Conservation (phyloP, 2,797 vertebrate species). For the Takifugu rubripes region DNA sequence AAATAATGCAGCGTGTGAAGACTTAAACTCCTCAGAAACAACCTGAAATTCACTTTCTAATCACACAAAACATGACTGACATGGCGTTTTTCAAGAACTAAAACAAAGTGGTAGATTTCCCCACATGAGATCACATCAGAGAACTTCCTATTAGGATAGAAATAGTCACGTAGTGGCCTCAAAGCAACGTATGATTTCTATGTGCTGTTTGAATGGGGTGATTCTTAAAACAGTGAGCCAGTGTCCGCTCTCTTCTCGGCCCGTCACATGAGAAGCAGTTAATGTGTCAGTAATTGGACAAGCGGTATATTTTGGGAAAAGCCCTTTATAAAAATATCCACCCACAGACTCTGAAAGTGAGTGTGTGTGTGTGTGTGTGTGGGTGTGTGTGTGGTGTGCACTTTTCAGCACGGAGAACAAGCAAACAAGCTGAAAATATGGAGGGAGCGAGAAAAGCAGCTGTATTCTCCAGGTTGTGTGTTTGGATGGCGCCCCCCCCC, state of each 20-base stretch:
- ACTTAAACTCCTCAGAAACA: too few species aligned
- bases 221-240: conserved; percentile 89
- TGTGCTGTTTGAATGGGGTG: conserved; percentile 77
- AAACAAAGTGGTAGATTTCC: conserved; percentile 88
- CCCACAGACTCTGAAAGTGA: conserved; percentile 16
- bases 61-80: conserved; percentile 6
- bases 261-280: conserved; percentile 89
- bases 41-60: neutral
- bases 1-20: too few species aligned
- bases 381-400: conserved; percentile 23
- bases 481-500: conserved; percentile 55
- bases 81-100: conserved; percentile 55
- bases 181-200: conserved; percentile 82
- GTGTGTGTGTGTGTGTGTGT: conserved; percentile 26
- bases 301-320: conserved; percentile 72
- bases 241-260: conserved; percentile 76
- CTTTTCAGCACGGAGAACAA: conserved; percentile 38
- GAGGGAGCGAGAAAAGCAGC: conserved; percentile 29
- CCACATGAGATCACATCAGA: conserved; percentile 87
- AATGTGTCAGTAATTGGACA: conserved; percentile 86
- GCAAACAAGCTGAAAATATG: conserved; percentile 44
- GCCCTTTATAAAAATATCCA: conserved; percentile 66
- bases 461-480: conserved; percentile 43
- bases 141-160: conserved; percentile 84
- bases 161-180: conserved; percentile 79